Base-by-base conservation (phyloP, 2,113 vertebrate genomes). In the Micromys minutus region DNA sequence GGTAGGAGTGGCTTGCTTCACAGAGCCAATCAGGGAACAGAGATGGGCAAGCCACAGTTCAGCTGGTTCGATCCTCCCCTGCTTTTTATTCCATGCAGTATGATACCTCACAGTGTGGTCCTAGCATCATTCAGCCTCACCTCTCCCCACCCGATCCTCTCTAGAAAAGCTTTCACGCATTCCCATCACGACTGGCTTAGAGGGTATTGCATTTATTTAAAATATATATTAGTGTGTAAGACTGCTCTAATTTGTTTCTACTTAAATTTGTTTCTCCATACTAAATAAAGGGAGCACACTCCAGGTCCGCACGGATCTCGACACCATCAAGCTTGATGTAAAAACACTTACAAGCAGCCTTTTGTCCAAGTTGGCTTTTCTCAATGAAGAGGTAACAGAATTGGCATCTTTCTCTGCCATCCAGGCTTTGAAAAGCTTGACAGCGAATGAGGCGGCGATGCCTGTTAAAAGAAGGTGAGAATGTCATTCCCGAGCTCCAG, bases 371-470 rank as follows among this genome's bases (percentile, higher is more conserved):
- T 99, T 99, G 96, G 99, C 98, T 98, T 99, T 99, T 98, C 99
- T 99, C 97, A 99, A 98, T 94, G 99, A 98, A 50, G 99, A 99
- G 92, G 99, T 99, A 93, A 99, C 99, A 65, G 99, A 98, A 97
- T 98, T 99, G 95, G 99, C 98, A 94, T 99, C 99, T 98, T 99
- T 99, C 97, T 99, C 99, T 92, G 99, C 98, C 97, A 99, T 99
- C 99, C 99, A 99, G 36, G 99, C 98, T 98, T 99, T 99, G 97
- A 99, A 99, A 98, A 99, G 99, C 97, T 99, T 99, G 89, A 99
- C 99, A 81, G 99, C 99, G 2, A 99, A 99, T 29, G 99, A 99
- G 65, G 99, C 99, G 69, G 99, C 99, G 96, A 99, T 99, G 89
- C 99, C 99, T 99, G 95, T 95, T 94, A 59, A 80, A 87, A 77